Evolutionary conservation across 1,140 invertebrate genomes (phyloP).

Genomic region (Zaprionus vittiger): DNA sequence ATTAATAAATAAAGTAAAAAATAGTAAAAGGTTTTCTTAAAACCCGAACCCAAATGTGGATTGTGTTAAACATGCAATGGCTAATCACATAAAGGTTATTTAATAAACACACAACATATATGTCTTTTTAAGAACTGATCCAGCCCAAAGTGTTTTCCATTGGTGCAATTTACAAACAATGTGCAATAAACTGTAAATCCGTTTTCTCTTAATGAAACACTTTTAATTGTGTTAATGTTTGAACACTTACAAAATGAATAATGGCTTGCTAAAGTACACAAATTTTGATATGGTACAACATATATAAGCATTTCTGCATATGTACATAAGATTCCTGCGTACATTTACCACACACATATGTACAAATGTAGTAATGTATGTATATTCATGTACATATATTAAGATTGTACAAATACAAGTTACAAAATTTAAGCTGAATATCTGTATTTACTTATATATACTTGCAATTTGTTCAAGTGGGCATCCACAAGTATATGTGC

Average conservation of each 20-base stretch:
- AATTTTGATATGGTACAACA: not conserved
- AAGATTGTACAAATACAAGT: conserved; percentile 15
- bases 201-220: conserved; percentile 10
- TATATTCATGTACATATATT: conserved; percentile 10
- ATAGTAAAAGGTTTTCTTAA: conserved; percentile 15
- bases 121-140: conserved; percentile 1
- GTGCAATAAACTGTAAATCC: conserved; percentile 18
- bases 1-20: conserved; percentile 58
- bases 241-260: not conserved
- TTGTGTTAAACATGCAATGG: conserved; percentile 31
- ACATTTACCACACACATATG: conserved; percentile 4
- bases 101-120: not conserved
- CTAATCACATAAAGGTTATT: conserved; percentile 26
- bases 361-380: not conserved
- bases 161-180: conserved; percentile 27
- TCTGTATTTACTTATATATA: not conserved
- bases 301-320: not conserved
- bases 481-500: not conserved
- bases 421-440: conserved; percentile 11
- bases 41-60: not conserved
- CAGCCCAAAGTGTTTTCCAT: not conserved
- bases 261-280: not conserved
- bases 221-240: not conserved
- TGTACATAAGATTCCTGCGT: conserved; percentile 6
- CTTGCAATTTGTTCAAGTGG: not conserved